These are phyloP conservation scores for Drosophila ohnishii DNA, from an alignment of 1,140 invertebrate genomes.

Conservation along the genomic window DNA sequence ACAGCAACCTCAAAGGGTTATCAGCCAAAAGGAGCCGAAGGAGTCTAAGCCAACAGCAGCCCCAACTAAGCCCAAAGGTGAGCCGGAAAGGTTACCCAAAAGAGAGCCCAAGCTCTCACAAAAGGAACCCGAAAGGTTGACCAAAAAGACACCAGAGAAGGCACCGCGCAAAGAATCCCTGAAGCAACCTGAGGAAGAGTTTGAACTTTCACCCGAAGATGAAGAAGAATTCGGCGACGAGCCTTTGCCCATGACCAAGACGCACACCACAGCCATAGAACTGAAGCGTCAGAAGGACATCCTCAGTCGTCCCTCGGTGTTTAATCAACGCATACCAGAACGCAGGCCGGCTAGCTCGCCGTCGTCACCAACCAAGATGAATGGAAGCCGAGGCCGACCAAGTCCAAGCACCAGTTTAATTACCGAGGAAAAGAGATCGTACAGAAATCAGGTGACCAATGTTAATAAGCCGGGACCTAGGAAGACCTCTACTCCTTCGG, in stretches of 20 bases:
- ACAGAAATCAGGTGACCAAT: conserved; percentile 44
- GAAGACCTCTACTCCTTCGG: conserved; percentile 6
- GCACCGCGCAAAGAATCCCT: not conserved
- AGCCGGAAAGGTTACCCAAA: conserved; percentile 12
- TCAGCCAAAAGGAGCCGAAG: conserved; percentile 7
- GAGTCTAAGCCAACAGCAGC: not conserved
- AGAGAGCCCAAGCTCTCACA: not conserved
- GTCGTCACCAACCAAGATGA: conserved; percentile 12
- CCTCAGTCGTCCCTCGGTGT: conserved; percentile 84
- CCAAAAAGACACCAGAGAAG: not conserved
- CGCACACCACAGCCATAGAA: conserved; percentile 69
- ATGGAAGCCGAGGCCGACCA: conserved; percentile 22
- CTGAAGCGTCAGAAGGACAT: conserved; percentile 83
- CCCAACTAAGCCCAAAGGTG: conserved; percentile 1
- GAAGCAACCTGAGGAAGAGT: conserved; percentile 27
- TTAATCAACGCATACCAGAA: conserved; percentile 33
- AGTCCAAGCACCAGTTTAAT: conserved; percentile 40
- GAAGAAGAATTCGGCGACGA: conserved; percentile 52
- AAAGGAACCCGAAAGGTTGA: not conserved
- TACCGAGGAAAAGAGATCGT: conserved; percentile 53
- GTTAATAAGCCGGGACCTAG: conserved; percentile 14
- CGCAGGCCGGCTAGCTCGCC: conserved; percentile 22
- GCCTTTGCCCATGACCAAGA: conserved; percentile 65
- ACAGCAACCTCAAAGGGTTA: conserved; percentile 7
- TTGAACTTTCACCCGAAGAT: conserved; percentile 4